A percentile compares a stretch with the other conserved stretches of the same genome.
Evolutionary conservation across 2,113 vertebrate genomes (phyloP).

Genomic region (Melanerpes formicivorus): DNA sequence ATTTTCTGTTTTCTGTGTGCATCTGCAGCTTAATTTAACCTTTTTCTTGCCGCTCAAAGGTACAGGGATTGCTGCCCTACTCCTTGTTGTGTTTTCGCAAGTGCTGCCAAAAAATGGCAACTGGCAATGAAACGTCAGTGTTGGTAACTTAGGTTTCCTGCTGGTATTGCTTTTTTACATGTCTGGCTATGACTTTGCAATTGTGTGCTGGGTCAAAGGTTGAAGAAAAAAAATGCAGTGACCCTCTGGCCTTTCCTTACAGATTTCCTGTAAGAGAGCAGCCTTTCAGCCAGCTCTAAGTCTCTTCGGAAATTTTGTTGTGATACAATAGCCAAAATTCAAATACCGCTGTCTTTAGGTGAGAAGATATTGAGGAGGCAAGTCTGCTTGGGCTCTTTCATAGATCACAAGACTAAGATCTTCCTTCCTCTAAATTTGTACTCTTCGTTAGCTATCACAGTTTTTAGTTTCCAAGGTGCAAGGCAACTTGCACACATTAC

Average conservation of each 20-base stretch:
- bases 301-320: background rate
- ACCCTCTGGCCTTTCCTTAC: constrained; percentile 4
- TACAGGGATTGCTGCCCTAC: background rate
- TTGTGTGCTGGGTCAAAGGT: constrained; percentile 35
- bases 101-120: background rate
- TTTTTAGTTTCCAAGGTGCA: background rate
- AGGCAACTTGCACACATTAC: background rate
- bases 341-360: background rate
- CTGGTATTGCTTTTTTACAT: background rate
- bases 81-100: background rate
- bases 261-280: constrained; percentile 6
- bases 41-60: background rate
- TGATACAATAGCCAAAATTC: background rate
- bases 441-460: background rate
- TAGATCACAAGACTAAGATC: background rate
- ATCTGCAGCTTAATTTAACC: background rate
- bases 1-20: background rate
- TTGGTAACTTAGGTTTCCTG: background rate
- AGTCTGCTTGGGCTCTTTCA: background rate
- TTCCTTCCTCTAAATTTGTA: background rate
- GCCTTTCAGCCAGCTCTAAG: background rate
- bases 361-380: background rate
- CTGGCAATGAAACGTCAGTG: background rate
- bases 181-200: background rate
- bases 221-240: constrained; percentile 28